Base-by-base conservation (phyloP, 2,888 invertebrate species). In the Megalurothrips usitatus region DNA sequence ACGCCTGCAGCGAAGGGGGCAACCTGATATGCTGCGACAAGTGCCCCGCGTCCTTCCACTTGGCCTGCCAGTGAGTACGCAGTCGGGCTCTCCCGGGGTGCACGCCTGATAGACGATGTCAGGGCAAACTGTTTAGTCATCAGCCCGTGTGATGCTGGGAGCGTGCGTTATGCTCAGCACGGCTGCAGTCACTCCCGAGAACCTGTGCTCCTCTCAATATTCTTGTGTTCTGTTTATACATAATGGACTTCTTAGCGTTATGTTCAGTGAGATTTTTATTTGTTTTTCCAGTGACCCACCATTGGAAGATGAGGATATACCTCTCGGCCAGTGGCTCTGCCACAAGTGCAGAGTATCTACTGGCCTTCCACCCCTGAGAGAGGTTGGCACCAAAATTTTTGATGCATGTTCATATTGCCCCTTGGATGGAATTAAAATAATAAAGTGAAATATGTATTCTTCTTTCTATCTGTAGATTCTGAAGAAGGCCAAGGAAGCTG, bases 31-130 rank as follows among this genome's bases (percentile, higher is more conserved):
- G 97, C 87, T 99, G 98, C 87, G 98, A 98, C 87, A 93, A 94
- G 83, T 99, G 98, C 85, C 97, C 97, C 0, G 96, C 96, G 49
- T 96, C 97, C 83, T 99, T 98, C 88, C 98, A 99, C 89, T 90
- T 97, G 82, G 92, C 94, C 84, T 99, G 98, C 92, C 96, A 98
- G 97, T 97, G 88, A 92, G 92, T 90, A 84, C 82, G 2, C 34
- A 58, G 3, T 52, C 58, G 17, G 14, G 58, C 10, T 0, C 17
- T 19, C n/a, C 6, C n/a, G n/a, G n/a, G n/a, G 8, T 23, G 8
- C 23, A 6, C 34, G 6, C 6, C 34, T 43, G 34, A n/a, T n/a
- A n/a, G n/a, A n/a, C n/a, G n/a, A n/a, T 43, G 34, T 43, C 6
- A 43, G 6, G 34, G 6, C 34, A 43, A 43, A 43, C 34, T 43